Conservation (phyloP, 2,113 vertebrate species). For the Clarias gariepinus region DNA sequence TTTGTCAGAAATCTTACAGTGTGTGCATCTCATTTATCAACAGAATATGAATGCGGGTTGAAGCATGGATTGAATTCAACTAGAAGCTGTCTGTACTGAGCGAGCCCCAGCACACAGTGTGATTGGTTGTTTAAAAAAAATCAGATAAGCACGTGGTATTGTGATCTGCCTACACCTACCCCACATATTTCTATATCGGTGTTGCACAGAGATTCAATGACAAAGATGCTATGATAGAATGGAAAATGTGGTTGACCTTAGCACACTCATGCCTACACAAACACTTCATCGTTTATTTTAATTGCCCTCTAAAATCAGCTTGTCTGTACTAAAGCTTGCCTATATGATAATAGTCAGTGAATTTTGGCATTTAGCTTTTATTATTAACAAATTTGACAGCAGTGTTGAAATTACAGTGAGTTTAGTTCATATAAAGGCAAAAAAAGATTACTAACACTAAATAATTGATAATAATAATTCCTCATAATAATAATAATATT, state of each 20-base stretch:
- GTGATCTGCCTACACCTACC: not conserved
- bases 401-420: too few species aligned
- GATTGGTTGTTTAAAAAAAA: not conserved
- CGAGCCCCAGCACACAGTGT: not conserved
- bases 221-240: not conserved
- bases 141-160: not conserved
- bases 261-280: not conserved
- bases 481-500: too few species aligned
- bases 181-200: not conserved
- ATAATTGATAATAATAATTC: too few species aligned
- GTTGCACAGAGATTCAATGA: not conserved
- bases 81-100: not conserved
- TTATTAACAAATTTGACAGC: too few species aligned
- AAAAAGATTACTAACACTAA: too few species aligned
- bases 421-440: too few species aligned
- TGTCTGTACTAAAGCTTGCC: not conserved
- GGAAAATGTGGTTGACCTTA: not conserved
- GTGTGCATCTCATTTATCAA: too few species aligned
- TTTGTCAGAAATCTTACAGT: not conserved
- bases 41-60: not conserved
- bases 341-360: not conserved
- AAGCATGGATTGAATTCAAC: not conserved
- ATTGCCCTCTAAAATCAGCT: not conserved
- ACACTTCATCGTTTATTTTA: not conserved
- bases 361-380: too few species aligned